Percentiles rank a stretch among this genome's conserved stretches.
phyloP scores from a whole-genome alignment of 2,888 invertebrate species.

The Margaritifera margaritifera region DNA sequence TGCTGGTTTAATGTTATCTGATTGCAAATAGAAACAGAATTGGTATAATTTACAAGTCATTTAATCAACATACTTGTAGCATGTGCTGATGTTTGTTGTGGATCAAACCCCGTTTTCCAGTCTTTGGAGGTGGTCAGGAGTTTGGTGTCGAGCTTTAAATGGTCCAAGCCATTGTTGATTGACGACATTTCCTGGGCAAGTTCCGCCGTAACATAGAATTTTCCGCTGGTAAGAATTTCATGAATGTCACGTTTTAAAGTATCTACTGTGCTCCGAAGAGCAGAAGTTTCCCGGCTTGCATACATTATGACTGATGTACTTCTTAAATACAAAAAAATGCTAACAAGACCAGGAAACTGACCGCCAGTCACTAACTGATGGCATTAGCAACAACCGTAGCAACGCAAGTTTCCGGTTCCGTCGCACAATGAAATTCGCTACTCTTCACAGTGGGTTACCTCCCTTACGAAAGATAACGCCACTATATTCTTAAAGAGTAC shows the following conservation, averaged over 20 bases:
- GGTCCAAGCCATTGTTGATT: constrained; percentile 64
- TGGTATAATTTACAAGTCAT: too few relatives aligned
- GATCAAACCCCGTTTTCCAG: constrained; percentile 53
- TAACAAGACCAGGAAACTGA: not conserved
- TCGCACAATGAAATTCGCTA: too few relatives aligned
- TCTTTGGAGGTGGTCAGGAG: constrained; percentile 57
- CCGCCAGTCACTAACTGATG: too few relatives aligned
- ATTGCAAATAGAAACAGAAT: too few relatives aligned
- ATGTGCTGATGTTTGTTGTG: constrained; percentile 29
- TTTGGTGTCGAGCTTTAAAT: constrained; percentile 65
- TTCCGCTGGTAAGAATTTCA: constrained; percentile 57
- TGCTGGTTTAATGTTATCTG: too few relatives aligned
- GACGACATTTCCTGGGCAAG: constrained; percentile 60
- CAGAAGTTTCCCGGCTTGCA: constrained; percentile 19
- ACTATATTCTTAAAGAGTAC: too few relatives aligned
- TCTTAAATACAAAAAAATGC: not conserved
- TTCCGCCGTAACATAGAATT: constrained; percentile 68
- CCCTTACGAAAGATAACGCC: too few relatives aligned
- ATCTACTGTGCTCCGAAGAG: constrained; percentile 29
- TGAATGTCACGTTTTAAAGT: constrained; percentile 46
- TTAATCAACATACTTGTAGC: constrained; percentile 26
- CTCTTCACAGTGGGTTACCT: too few relatives aligned
- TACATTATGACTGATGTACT: constrained; percentile 17
- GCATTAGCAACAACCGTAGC: constrained; percentile 40
- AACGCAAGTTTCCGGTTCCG: constrained; percentile 35